These are phyloP conservation scores for Antennarius striatus DNA, from an alignment of 2,113 vertebrate species.

Conservation along the genomic window DNA sequence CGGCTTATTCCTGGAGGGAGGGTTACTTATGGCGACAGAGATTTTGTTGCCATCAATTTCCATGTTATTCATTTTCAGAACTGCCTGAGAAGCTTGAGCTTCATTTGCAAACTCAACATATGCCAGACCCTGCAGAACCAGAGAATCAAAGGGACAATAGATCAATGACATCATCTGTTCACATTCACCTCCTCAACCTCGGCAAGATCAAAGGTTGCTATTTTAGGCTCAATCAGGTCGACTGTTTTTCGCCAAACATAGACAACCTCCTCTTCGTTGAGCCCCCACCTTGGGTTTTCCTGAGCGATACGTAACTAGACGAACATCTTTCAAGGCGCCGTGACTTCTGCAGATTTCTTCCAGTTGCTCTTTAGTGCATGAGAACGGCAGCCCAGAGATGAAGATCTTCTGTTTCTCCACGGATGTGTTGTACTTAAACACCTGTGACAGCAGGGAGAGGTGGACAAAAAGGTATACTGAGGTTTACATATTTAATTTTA, in stretches of 20 bases:
- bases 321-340: conserved; percentile 87
- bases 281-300: conserved; percentile 92
- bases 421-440: conserved; percentile 91
- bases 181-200: not conserved
- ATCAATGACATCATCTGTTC: not conserved
- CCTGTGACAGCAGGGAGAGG: conserved; percentile 66
- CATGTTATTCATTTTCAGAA: conserved; percentile 90
- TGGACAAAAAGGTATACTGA: not conserved
- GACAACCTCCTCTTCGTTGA: not conserved
- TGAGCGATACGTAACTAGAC: conserved; percentile 93
- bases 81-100: conserved; percentile 89
- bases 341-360: conserved; percentile 86
- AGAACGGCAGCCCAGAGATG: conserved; percentile 91
- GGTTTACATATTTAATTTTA: not conserved
- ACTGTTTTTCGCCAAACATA: not conserved
- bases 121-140: conserved; percentile 87
- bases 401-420: conserved; percentile 98
- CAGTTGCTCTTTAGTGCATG: conserved; percentile 90
- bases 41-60: conserved; percentile 84
- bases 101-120: conserved; percentile 95
- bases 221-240: not conserved
- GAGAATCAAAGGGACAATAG: no score
- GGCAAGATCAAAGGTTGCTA: not conserved
- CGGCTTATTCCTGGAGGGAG: conserved; percentile 82
- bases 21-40: conserved; percentile 95